phyloP scores from a whole-genome alignment of 2,888 invertebrate genomes.

The Caenorhabditis sulstoni region DNA sequence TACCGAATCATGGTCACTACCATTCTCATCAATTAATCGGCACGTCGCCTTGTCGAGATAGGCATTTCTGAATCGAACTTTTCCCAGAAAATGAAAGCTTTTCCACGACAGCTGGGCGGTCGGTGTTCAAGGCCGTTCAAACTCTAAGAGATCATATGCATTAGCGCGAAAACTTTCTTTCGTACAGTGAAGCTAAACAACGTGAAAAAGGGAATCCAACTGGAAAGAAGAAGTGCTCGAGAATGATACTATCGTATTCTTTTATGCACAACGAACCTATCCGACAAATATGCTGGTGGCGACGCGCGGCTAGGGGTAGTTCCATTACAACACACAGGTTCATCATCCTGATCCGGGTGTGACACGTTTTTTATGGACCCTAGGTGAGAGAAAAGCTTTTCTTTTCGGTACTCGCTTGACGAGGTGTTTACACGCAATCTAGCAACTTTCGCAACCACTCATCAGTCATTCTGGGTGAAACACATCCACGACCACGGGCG shows the following conservation, averaged over 20 bases:
- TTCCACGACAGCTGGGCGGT: conserved; percentile 1
- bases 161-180: conserved; percentile 29
- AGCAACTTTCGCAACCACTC: conserved; percentile 54
- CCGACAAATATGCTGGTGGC: background rate
- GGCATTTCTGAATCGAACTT: conserved; percentile 38
- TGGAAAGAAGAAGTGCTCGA: background rate
- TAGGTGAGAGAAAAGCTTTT: conserved; percentile 26
- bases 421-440: conserved; percentile 45
- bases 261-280: conserved; percentile 11
- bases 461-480: conserved; percentile 56
- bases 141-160: conserved; percentile 54
- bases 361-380: conserved; percentile 26
- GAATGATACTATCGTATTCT: background rate
- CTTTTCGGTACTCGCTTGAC: conserved; percentile 43
- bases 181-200: conserved; percentile 23
- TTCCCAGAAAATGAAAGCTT: conserved; percentile 46
- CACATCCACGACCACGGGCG: conserved; percentile 43
- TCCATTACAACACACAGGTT: conserved; percentile 38
- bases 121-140: conserved; percentile 55
- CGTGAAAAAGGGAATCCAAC: conserved; percentile 11
- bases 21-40: conserved; percentile 43
- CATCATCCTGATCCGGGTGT: conserved; percentile 24
- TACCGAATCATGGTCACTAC: conserved; percentile 49
- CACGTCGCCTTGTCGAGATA: conserved; percentile 23
- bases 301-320: conserved; percentile 12